Evolutionary conservation across 2,888 invertebrate species (phyloP).

Genomic region (Himalopsyche anomala): DNA sequence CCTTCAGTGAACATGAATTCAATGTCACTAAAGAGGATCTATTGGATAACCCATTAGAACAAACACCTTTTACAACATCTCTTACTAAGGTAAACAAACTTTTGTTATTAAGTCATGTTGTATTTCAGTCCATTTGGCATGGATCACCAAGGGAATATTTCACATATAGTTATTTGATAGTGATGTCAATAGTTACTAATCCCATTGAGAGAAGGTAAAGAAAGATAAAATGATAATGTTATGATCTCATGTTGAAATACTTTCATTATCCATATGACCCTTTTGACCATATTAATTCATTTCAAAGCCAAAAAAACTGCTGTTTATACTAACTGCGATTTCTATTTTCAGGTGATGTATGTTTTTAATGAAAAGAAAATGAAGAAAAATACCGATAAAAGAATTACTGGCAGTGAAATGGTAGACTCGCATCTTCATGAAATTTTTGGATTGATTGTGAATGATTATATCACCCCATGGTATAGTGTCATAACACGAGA

Average conservation of each 20-base stretch:
- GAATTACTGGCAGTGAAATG: conserved; percentile 90
- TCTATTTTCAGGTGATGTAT: conserved; percentile 50
- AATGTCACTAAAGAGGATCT: conserved; percentile 68
- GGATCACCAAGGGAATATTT: no score
- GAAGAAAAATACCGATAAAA: conserved; percentile 69
- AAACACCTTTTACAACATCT: conserved; percentile 73
- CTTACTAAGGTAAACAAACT: conserved; percentile 70
- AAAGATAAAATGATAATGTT: no score
- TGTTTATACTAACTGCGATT: no score
- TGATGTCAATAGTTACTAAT: no score
- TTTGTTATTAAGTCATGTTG: no score
- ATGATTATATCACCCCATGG: conserved; percentile 90
- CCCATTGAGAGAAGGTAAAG: no score
- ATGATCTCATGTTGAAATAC: no score
- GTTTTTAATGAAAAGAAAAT: conserved; percentile 58
- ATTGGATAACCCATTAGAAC: conserved; percentile 75
- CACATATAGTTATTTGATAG: no score
- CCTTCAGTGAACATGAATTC: conserved; percentile 70
- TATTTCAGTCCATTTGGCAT: no score
- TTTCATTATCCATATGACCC: no score
- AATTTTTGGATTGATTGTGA: conserved; percentile 86
- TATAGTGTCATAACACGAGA: conserved; percentile 82
- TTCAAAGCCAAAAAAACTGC: no score
- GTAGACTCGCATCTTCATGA: conserved; percentile 92
- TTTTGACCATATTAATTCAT: no score